Evolutionary conservation across 1,140 invertebrate species (phyloP), one percentile per base, ranked within the genome.

Genomic region (Meloidogyne exigua): DNA sequence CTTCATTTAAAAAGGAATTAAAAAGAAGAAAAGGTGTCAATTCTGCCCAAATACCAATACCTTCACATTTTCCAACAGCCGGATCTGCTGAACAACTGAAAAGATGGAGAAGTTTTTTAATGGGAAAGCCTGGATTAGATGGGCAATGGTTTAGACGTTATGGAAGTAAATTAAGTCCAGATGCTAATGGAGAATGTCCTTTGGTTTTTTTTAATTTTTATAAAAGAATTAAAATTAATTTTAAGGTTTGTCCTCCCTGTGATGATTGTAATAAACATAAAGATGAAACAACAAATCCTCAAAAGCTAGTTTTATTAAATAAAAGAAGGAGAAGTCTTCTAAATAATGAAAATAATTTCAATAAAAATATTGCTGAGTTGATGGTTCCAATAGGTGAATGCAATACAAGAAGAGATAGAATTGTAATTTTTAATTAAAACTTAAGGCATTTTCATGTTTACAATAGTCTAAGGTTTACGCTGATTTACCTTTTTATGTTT

Each of bases 401-500:
- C 39, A 80, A 78, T 71, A 78, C 79, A 26, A 64, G 77, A 28
- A 36, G 79, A 18, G 79, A 80, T 75, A 68, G 76, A 71, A 77
- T 72, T 72, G 79, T 80, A 36, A 25, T 49, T 18, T 12, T 18
- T 18, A 49, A 2, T 49, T 49, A 18, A 49, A 18, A 49, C 15
- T 49, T 49, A 18, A 49, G 1, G 2, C 7, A 13, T 44, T 44
- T 44, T 12, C 11, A 44, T 10, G 11, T 44, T 44, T 44, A 44
- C 42, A 44, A 44, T 32, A 10, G 11, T 15, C 11, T 1, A n/a
- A n/a, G n/a, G n/a, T n/a, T n/a, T n/a, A n/a, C n/a, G n/a, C n/a
- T n/a, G n/a, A 0, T 49, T 49, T n/a, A 18, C 44, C 18, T 18
- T 5, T 18, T 49, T 4, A 49, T 18, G 15, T 18, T 49, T 49